Conservation (phyloP, 1,140 invertebrate genomes). For the Eulimnadia texana region DNA sequence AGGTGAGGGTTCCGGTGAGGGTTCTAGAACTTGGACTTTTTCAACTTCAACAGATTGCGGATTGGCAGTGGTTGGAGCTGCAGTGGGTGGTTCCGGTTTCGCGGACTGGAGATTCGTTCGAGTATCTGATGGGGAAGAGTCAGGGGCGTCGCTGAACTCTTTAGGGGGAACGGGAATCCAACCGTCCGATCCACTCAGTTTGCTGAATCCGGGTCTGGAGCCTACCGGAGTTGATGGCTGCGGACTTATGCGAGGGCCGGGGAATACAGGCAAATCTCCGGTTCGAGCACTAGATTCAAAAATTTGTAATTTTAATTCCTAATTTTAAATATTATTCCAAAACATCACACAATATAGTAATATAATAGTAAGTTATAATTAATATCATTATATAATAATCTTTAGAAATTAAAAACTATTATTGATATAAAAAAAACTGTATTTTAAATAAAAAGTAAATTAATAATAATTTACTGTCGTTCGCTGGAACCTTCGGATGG, state of each 20-base stretch:
- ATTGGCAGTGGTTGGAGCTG: background rate
- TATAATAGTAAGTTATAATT: no score
- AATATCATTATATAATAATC: no score
- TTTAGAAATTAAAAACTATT: background rate
- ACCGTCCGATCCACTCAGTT: slow-evolving; percentile 5
- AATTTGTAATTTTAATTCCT: background rate
- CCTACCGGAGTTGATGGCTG: background rate
- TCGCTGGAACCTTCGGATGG: background rate
- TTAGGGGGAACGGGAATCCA: slow-evolving; percentile 12
- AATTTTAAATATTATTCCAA: no score
- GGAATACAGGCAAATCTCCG: background rate
- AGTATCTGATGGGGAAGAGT: slow-evolving; percentile 26
- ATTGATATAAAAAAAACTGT: background rate
- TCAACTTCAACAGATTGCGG: no score
- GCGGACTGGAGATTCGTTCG: slow-evolving; percentile 32
- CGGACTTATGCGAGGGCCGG: background rate
- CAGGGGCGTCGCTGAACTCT: background rate
- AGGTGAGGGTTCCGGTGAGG: slow-evolving; percentile 18
- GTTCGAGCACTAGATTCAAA: background rate
- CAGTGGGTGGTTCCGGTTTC: slow-evolving; percentile 3
- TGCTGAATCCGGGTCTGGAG: slow-evolving; percentile 1
- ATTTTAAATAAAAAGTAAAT: background rate
- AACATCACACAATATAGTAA: no score
- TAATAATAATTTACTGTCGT: slow-evolving; percentile 2
- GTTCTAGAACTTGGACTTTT: no score